Percentiles rank a stretch among this genome's conserved stretches.
These are phyloP conservation scores for Phainopepla nitens DNA, from an alignment of 2,113 vertebrate genomes.

Conservation along the genomic window DNA sequence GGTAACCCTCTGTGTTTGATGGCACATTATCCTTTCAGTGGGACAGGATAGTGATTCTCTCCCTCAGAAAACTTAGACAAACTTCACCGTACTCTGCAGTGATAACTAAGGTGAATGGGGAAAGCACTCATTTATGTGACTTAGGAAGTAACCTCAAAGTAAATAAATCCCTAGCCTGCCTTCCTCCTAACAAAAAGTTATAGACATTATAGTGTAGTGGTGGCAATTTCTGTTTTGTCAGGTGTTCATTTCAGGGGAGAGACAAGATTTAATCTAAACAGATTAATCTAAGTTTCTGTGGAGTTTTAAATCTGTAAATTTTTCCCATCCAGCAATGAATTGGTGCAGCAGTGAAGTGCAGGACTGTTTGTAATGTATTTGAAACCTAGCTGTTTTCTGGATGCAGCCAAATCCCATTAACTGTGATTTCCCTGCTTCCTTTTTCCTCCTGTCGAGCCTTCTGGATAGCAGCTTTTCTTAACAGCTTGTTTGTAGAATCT, in stretches of 20 bases:
- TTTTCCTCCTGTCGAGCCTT: constrained; percentile 39
- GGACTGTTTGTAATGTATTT: neutral
- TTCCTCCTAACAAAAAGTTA: neutral
- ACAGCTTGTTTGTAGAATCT: constrained; percentile 34
- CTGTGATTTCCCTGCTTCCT: constrained; percentile 22
- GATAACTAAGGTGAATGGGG: neutral
- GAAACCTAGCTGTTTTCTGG: constrained; percentile 15
- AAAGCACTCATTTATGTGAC: neutral
- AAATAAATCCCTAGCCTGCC: neutral
- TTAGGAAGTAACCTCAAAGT: neutral
- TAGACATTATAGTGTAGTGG: neutral
- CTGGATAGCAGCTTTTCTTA: constrained; percentile 3
- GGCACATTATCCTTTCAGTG: neutral
- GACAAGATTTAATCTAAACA: neutral
- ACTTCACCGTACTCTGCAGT: neutral
- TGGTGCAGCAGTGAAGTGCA: neutral
- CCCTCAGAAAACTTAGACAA: neutral
- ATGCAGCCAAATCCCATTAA: constrained; percentile 43
- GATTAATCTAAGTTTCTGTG: constrained; percentile 20
- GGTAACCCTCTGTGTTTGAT: neutral
- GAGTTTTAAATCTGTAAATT: constrained; percentile 22
- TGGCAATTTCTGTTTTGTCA: neutral
- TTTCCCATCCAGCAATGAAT: constrained; percentile 16
- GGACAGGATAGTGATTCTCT: neutral
- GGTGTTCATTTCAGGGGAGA: neutral